phyloP scores from a whole-genome alignment of 2,797 vertebrate species.

The Cossypha caffra region DNA sequence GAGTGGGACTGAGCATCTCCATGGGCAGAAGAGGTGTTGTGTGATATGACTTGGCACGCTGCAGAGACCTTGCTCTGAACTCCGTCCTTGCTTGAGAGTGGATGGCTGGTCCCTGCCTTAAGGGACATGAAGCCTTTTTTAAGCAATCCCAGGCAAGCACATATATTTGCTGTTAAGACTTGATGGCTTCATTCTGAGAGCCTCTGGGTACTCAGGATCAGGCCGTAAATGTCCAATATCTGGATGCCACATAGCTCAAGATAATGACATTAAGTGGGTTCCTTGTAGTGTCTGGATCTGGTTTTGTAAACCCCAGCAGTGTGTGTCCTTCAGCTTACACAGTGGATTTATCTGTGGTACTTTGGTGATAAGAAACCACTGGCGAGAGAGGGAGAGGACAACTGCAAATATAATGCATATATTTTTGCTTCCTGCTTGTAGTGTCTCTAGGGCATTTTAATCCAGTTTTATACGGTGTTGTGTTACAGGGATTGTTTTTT shows the following conservation, averaged over 20 bases:
- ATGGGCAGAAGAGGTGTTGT: neutral
- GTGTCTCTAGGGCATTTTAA: neutral
- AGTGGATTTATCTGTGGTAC: neutral
- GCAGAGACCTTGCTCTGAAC: constrained; percentile 23
- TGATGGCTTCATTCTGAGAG: neutral
- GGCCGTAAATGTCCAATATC: neutral
- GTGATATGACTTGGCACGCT: neutral
- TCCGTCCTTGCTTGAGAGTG: neutral
- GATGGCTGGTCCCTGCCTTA: neutral
- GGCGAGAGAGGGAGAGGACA: neutral
- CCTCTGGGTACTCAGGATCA: neutral
- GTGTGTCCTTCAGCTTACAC: rapidly evolving
- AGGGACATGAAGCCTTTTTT: constrained; percentile 9
- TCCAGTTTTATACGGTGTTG: neutral
- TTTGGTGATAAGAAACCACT: neutral
- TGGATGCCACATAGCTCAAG: neutral
- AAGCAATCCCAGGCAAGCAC: neutral
- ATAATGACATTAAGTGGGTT: neutral
- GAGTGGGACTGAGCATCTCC: neutral
- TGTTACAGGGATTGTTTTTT: neutral
- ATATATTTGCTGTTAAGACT: neutral
- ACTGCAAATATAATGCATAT: neutral
- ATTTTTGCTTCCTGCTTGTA: neutral
- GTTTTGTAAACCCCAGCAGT: neutral
- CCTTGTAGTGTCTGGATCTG: neutral